Evolutionary conservation across 2,113 vertebrate genomes (phyloP), one percentile per base, ranked within the genome.

Genomic region (Andinoacara biseriatus): DNA sequence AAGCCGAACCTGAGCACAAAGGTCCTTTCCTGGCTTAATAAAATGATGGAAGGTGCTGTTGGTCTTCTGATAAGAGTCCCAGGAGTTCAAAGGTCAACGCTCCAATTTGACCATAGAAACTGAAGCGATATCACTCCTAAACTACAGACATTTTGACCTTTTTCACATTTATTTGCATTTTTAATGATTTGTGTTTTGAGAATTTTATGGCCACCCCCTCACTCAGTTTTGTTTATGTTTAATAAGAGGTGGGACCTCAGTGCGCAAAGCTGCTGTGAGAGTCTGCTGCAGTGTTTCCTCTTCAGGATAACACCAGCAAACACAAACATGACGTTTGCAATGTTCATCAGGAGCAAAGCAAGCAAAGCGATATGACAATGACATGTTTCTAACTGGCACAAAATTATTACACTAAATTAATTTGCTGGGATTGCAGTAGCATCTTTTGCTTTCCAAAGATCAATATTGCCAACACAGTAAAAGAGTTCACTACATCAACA

Each of bases 191-290:
- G 4, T 14, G 11, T 14, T 0, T 3, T 63, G 3, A 18, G 49
- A 52, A 18, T 52, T 18, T 52, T 20, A 18, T 7, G 3, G 6
- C 15, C 17, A n/a, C 40, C 24, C 24, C 0, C 38, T 29, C 1
- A 2, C 14, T 11, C 7, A 5, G 26, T 15, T 7, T 33, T 7
- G 33, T 33, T 33, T 4, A 33, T 33, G 5, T 33, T 33, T 6
- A 33, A 33, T 33, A 72, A n/a, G 46, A 72, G 67, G 78, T 76
- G 86, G 76, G 84, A 90, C 89, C 89, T 92, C 87, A 10, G 46
- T 67, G 31, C 87, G 82, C 86, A 61, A 83, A 80, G 81, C 88
- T 76, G 74, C 65, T 77, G n/a, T 31, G 3, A 69, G 11, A 65
- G 54, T 65, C 74, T 4, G 26, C 38, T 60, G 57, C 35, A 58